Base-by-base conservation (phyloP, 2,113 vertebrate species). In the Chaetops frenatus region DNA sequence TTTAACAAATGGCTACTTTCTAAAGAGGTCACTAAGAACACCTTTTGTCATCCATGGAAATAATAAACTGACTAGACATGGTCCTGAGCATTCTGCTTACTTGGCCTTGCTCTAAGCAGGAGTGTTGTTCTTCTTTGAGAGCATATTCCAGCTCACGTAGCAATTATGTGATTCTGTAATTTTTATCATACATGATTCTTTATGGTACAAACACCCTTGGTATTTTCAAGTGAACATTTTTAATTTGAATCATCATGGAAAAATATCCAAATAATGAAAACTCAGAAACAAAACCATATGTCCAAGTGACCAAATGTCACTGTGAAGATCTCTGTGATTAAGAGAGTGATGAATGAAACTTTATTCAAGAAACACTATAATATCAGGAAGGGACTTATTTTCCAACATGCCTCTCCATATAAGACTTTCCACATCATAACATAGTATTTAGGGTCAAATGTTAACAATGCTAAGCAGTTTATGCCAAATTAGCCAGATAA, bases 81-180 rank as follows among this genome's bases (percentile, higher is more conserved):
- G 4, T 28, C 36, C 27, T n/a, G 33, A 51, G 10, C 8, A 62
- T 28, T 4, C 33, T 3, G 1, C 29, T 88, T 22, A 31, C 15
- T 11, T 65, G 22, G 10, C 10, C 8, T 8, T 81, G 5, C 7
- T 47, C 16, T 65, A 33, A 64, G 12, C 1, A 54, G 10, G 3
- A 3, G 1, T 1, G 0, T 21, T 36, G 2, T 2, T 54, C 11
- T 4, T 12, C 10, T 78, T 60, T 61, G 17, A 51, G 12, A 64
- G 61, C 0, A 0, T 6, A 11, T 73, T 85, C 35, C n/a, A 40
- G 47, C 10, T 11, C 42, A 28, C 9, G 10, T 21, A 42, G 5
- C 3, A 10, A 56, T 61, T 86, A 18, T 44, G 10, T 58, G 28
- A 18, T 45, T 72, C 53, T 60, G 3, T 62, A 45, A 40, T 45